phyloP scores from a whole-genome alignment of 2,888 invertebrate genomes.

The Villa cingulata region DNA sequence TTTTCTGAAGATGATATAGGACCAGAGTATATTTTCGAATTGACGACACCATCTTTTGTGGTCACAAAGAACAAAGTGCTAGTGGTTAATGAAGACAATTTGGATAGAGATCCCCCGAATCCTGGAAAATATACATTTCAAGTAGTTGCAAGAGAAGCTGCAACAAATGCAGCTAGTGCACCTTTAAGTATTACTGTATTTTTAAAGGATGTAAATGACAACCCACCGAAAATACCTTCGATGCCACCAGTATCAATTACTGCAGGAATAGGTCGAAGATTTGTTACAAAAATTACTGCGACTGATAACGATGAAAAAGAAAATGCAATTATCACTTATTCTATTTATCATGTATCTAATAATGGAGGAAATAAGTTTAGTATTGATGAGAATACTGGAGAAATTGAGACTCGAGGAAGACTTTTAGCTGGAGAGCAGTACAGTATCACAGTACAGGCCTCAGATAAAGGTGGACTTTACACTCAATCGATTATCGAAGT shows the following conservation, averaged over 20 bases:
- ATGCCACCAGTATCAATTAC: slow-evolving; percentile 69
- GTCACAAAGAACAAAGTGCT: slow-evolving; percentile 60
- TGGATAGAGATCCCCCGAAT: slow-evolving; percentile 79
- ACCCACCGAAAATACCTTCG: slow-evolving; percentile 67
- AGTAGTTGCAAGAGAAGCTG: slow-evolving; percentile 71
- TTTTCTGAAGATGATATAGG: slow-evolving; percentile 68
- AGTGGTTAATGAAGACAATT: slow-evolving; percentile 65
- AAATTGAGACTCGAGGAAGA: slow-evolving; percentile 64
- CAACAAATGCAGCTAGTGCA: slow-evolving; percentile 65
- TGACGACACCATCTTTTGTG: slow-evolving; percentile 71
- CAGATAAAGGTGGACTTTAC: slow-evolving; percentile 63
- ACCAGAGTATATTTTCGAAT: slow-evolving; percentile 66
- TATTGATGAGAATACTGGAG: slow-evolving; percentile 66
- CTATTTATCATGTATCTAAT: slow-evolving; percentile 82
- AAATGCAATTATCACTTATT: slow-evolving; percentile 69
- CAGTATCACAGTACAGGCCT: slow-evolving; percentile 73
- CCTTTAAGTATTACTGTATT: slow-evolving; percentile 66
- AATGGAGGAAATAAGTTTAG: slow-evolving; percentile 76
- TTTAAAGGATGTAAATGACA: slow-evolving; percentile 73
- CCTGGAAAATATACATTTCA: slow-evolving; percentile 75
- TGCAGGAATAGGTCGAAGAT: slow-evolving; percentile 55
- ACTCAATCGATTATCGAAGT: slow-evolving; percentile 80
- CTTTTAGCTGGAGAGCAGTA: slow-evolving; percentile 78
- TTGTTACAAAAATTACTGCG: slow-evolving; percentile 58
- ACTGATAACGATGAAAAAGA: slow-evolving; percentile 75